Percentiles rank a stretch among this genome's conserved stretches.
These are phyloP conservation scores for Pogoniulus pusillus DNA, from an alignment of 2,797 vertebrate genomes.

Conservation along the genomic window DNA sequence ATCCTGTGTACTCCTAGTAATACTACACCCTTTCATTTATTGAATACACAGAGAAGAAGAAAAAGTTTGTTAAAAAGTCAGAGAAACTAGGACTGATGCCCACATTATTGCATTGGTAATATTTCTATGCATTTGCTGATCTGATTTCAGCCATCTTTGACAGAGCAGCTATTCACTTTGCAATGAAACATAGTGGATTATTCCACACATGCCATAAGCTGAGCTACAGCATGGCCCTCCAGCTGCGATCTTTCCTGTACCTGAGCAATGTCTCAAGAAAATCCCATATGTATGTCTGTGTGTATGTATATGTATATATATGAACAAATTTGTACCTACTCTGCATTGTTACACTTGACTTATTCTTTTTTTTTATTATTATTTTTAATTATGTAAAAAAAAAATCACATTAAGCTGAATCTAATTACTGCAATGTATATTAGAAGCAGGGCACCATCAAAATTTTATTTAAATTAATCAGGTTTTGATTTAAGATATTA, in stretches of 20 bases:
- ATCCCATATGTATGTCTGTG: conserved; percentile 55
- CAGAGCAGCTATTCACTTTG: neutral
- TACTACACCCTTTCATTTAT: neutral
- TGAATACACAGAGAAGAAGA: neutral
- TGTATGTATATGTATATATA: conserved; percentile 69
- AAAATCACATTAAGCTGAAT: conserved; percentile 88
- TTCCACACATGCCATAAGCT: neutral
- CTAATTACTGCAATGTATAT: conserved; percentile 95
- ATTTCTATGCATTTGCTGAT: neutral
- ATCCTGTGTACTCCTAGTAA: neutral
- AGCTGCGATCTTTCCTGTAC: conserved; percentile 39
- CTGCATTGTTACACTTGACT: conserved; percentile 82
- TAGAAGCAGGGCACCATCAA: conserved; percentile 95
- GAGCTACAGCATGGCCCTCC: neutral
- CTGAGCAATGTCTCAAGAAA: conserved; percentile 39
- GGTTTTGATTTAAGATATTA: conserved; percentile 99
- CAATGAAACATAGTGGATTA: neutral
- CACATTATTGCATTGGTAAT: neutral
- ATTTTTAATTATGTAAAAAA: conserved; percentile 86
- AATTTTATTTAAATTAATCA: conserved; percentile 99
- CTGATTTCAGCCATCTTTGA: neutral
- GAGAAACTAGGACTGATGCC: neutral
- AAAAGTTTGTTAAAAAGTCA: neutral
- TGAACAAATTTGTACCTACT: conserved; percentile 81
- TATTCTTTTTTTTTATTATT: conserved; percentile 70